Evolutionary conservation across 2,113 vertebrate genomes (phyloP).

Genomic region (Tragelaphus imberbis): DNA sequence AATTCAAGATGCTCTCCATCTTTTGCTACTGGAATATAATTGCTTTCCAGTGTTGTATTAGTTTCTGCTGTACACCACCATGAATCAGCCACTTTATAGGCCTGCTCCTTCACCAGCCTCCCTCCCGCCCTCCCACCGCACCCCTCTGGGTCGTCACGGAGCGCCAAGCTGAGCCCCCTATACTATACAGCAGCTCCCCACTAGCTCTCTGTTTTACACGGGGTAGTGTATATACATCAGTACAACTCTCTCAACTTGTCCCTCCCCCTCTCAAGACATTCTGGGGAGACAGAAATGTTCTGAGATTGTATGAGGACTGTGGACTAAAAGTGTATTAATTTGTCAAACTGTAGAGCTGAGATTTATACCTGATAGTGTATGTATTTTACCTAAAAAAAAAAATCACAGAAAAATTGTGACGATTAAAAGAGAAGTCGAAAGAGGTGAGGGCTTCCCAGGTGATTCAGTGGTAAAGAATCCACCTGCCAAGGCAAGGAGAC

Average conservation of each 20-base stretch:
- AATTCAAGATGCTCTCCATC: not conserved
- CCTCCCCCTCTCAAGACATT: not conserved
- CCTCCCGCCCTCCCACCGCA: not conserved
- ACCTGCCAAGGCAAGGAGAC: not conserved
- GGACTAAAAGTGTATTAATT: not conserved
- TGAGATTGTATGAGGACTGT: not conserved
- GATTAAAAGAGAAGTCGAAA: not conserved
- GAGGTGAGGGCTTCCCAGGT: not conserved
- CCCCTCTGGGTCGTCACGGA: not conserved
- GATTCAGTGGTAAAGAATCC: not conserved
- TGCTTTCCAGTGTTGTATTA: not conserved
- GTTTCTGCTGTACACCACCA: not conserved
- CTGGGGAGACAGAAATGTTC: not conserved
- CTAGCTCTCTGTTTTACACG: not conserved
- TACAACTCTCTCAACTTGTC: not conserved
- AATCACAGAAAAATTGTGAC: not conserved
- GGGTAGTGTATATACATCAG: not conserved
- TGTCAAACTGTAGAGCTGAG: not conserved
- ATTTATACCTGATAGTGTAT: not conserved
- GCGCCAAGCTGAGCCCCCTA: not conserved
- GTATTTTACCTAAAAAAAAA: not conserved
- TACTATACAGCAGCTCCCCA: not conserved
- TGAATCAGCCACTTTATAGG: not conserved
- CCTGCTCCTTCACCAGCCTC: not conserved
- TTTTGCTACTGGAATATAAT: not conserved